Evolutionary conservation across 2,888 invertebrate genomes (phyloP), one percentile per base, ranked within the genome.

Genomic region (Nomada hirtipes): DNA sequence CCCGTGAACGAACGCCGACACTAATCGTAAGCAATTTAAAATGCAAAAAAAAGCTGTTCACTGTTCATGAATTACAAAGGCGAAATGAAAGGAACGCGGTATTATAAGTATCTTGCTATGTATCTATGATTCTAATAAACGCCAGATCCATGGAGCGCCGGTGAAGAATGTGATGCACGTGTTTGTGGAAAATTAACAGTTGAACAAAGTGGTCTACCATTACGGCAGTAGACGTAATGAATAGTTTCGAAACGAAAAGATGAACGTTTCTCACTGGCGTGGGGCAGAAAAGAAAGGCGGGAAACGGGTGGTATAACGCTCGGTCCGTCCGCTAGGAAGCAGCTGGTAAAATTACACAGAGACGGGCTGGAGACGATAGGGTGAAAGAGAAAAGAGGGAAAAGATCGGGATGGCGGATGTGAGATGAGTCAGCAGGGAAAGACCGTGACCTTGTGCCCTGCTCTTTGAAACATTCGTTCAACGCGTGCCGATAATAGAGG

Each of bases 391-490:
- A 69, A 77, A 83, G 68, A 86, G 79, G 70, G 67, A 76, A 79
- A 79, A 86, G 79, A 87, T 87, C 79, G 80, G 82, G 76, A 83
- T 83, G 78, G 86, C 78, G 88, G 80, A 78, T 81, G 84, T 64
- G 68, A 78, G 76, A 77, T 85, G 86, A 86, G 82, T 86, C 89
- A 86, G 87, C 82, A 74, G 80, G 73, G 86, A 84, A 76, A 79
- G 82, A 86, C 84, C 88, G 75, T 89, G 83, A 87, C 87, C 87
- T 87, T 89, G 87, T 73, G 78, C 65, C 73, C 87, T 70, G 82
- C 79, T 70, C 83, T 67, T 72, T 70, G 86, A 86, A 86, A 83
- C 72, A 84, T 73, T 84, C 77, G 77, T 76, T 69, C 82, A 61
- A n/a, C 69, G 78, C 86, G 70, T 77, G 76, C 72, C 80, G 80